A percentile compares a stretch with the other conserved stretches of the same genome.
Evolutionary conservation across 1,140 invertebrate genomes (phyloP).

Genomic region (Drosophila ficusphila): DNA sequence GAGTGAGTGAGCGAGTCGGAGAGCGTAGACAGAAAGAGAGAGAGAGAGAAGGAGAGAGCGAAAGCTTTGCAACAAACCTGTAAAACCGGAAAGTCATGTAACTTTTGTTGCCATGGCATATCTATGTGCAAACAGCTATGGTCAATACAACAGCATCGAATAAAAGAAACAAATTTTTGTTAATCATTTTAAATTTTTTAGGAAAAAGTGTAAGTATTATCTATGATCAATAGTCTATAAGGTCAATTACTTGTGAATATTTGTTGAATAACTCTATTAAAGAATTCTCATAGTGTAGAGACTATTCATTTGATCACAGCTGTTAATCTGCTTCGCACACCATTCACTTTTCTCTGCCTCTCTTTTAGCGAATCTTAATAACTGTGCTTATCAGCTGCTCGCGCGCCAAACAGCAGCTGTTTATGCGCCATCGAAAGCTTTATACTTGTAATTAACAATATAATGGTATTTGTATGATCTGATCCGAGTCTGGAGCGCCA

Average conservation of each 20-base stretch:
- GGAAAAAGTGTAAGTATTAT: too few species aligned
- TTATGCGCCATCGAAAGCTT: constrained; percentile 40
- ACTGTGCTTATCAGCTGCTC: constrained; percentile 73
- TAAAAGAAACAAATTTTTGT: too few species aligned
- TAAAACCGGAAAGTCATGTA: constrained; percentile 75
- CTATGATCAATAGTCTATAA: too few species aligned
- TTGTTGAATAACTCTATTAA: too few species aligned
- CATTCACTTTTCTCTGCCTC: constrained; percentile 19
- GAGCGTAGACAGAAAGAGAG: constrained; percentile 7
- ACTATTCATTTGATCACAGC: background rate
- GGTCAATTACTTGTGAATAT: too few species aligned
- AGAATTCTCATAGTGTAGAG: too few species aligned
- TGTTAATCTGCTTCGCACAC: background rate
- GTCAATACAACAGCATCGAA: background rate
- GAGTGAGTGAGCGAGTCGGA: constrained; percentile 24
- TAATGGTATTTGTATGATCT: background rate
- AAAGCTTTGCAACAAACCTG: constrained; percentile 60
- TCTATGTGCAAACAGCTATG: background rate
- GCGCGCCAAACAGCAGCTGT: constrained; percentile 61
- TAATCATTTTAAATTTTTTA: too few species aligned
- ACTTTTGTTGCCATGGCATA: constrained; percentile 50
- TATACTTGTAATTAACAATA: constrained; percentile 29
- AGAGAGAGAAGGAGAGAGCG: constrained; percentile 1
- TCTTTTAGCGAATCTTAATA: constrained; percentile 39
- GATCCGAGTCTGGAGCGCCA: constrained; percentile 5